A percentile compares a stretch with the other conserved stretches of the same genome.
Conservation (phyloP, 2,888 invertebrate genomes). For the Hemicrepidius hirtus region DNA sequence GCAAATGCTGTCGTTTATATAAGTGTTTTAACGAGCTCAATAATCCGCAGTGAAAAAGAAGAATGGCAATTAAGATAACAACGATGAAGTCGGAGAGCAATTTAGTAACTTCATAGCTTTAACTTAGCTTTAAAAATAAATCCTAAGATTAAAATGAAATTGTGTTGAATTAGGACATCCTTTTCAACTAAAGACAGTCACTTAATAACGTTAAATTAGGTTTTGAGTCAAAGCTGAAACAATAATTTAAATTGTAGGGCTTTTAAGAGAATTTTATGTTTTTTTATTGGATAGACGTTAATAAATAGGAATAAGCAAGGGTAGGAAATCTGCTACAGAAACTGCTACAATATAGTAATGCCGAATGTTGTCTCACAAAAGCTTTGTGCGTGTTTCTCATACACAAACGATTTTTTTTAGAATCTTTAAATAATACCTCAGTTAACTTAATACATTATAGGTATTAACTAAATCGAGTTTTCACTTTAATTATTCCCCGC, state of each 20-base stretch:
- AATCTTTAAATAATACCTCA: background rate
- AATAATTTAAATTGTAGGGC: background rate
- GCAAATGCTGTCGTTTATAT: background rate
- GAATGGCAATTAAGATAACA: background rate
- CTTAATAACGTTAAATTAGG: background rate
- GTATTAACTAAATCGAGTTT: conserved; percentile 20
- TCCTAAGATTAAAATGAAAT: background rate
- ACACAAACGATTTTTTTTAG: background rate
- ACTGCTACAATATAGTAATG: too few relatives aligned
- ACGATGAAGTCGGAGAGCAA: background rate
- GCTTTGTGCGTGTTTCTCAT: background rate
- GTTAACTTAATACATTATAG: conserved; percentile 12
- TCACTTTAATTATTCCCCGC: conserved; percentile 5
- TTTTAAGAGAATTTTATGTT: too few relatives aligned
- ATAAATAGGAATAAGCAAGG: too few relatives aligned
- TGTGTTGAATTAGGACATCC: background rate
- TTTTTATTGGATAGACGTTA: too few relatives aligned
- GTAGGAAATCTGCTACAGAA: too few relatives aligned
- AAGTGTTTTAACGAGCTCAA: background rate
- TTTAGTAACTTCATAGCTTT: background rate
- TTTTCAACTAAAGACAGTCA: background rate
- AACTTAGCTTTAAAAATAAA: background rate
- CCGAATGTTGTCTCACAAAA: background rate
- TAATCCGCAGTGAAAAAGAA: background rate
- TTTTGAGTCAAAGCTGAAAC: background rate